Evolutionary conservation across 2,888 invertebrate genomes (phyloP).

Genomic region (Rhyacophila evoluta): DNA sequence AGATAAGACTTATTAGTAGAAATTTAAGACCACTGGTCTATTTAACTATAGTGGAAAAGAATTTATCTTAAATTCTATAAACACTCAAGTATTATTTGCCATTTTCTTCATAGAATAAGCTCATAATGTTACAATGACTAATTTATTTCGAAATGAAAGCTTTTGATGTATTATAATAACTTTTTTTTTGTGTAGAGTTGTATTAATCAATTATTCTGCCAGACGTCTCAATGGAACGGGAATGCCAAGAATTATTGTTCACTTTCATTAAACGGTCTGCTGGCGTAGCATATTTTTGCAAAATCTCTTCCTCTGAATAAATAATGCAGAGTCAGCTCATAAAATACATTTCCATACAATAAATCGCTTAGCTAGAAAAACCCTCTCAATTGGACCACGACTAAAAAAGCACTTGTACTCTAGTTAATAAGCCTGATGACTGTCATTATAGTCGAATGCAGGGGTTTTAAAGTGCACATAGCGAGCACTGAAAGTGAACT

Average conservation of each 20-base stretch:
- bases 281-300: not conserved
- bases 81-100: no score
- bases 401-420: slow-evolving; percentile 27
- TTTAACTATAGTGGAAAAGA: no score
- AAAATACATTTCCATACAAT: slow-evolving; percentile 22
- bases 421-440: slow-evolving; percentile 42
- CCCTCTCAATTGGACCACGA: not conserved
- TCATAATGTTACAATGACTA: no score
- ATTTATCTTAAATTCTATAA: no score
- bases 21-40: no score
- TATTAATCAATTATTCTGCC: not conserved
- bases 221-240: not conserved
- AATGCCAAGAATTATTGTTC: not conserved
- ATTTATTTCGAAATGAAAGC: no score
- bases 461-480: slow-evolving; percentile 25
- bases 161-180: no score
- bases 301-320: not conserved
- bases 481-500: slow-evolving; percentile 7
- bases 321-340: slow-evolving; percentile 4
- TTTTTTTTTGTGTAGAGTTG: no score
- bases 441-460: slow-evolving; percentile 43
- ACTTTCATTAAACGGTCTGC: slow-evolving; percentile 10
- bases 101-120: no score
- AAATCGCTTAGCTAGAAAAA: not conserved
- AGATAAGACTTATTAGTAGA: no score